Evolutionary conservation across 1,140 invertebrate genomes (phyloP).

Genomic region (Drosophila sturtevanti): DNA sequence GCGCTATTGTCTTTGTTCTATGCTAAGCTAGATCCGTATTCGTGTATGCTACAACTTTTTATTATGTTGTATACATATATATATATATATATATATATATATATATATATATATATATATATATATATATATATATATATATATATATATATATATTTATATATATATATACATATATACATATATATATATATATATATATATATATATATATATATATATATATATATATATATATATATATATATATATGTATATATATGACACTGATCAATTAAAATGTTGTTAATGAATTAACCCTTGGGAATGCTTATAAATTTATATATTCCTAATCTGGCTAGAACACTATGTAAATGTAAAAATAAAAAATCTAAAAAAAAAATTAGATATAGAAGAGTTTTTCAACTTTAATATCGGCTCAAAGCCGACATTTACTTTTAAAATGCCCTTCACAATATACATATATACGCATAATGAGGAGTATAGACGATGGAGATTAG

Average conservation of each 20-base stretch:
- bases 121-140: too few species aligned
- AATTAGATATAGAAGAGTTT: neutral
- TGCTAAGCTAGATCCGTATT: conserved; percentile 31
- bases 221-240: too few species aligned
- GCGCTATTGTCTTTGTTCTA: conserved; percentile 13
- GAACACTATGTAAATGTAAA: neutral
- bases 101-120: too few species aligned
- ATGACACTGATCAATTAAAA: conserved; percentile 48
- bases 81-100: too few species aligned
- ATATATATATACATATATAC: too few species aligned
- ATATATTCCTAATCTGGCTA: conserved; percentile 40
- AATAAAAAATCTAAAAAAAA: neutral
- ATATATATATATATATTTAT: too few species aligned
- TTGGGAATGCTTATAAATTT: conserved; percentile 53
- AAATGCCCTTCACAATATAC: conserved; percentile 36
- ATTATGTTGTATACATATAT: conserved; percentile 14
- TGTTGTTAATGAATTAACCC: conserved; percentile 27
- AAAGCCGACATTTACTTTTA: conserved; percentile 15
- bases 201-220: too few species aligned
- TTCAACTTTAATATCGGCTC: neutral
- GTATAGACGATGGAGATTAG: too few species aligned
- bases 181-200: too few species aligned
- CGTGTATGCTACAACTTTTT: conserved; percentile 25
- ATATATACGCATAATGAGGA: too few species aligned
- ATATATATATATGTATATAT: too few species aligned